phyloP scores from a whole-genome alignment of 2,888 invertebrate species.

The Gonocerus acuteangulatus region DNA sequence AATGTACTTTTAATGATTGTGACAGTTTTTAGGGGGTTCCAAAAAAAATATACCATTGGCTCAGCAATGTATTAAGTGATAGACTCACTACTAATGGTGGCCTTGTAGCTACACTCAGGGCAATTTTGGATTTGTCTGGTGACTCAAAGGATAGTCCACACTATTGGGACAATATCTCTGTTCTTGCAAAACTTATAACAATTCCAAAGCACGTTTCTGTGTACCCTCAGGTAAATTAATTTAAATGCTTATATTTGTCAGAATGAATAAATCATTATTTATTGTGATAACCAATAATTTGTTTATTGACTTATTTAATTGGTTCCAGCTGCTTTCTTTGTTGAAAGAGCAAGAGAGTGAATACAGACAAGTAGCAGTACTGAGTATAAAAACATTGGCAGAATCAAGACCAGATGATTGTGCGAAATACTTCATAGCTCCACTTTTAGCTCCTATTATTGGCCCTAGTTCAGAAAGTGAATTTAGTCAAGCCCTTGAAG shows the following conservation, averaged over 20 bases:
- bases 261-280: too few relatives aligned
- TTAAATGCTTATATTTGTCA: not conserved
- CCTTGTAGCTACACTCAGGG: slow-evolving; percentile 54
- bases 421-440: slow-evolving; percentile 43
- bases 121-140: slow-evolving; percentile 50
- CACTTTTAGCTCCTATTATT: slow-evolving; percentile 27
- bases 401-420: slow-evolving; percentile 47
- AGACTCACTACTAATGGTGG: slow-evolving; percentile 56
- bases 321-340: slow-evolving; percentile 48
- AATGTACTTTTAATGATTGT: too few relatives aligned
- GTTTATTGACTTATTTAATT: too few relatives aligned
- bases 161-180: slow-evolving; percentile 34
- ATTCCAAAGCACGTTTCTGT: slow-evolving; percentile 45
- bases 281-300: too few relatives aligned
- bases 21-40: slow-evolving; percentile 31
- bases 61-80: slow-evolving; percentile 54
- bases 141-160: slow-evolving; percentile 15
- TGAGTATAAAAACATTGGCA: slow-evolving; percentile 51
- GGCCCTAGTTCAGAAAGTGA: slow-evolving; percentile 40
- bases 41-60: slow-evolving; percentile 54
- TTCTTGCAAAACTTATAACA: slow-evolving; percentile 57
- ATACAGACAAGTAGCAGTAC: slow-evolving; percentile 46
- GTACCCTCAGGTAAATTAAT: slow-evolving; percentile 42
- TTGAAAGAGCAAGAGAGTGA: slow-evolving; percentile 43
- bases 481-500: slow-evolving; percentile 42